A percentile compares a stretch with the other conserved stretches of the same genome.
These are phyloP conservation scores for Gallinago stenura DNA, from an alignment of 2,797 vertebrate species.

Conservation along the genomic window DNA sequence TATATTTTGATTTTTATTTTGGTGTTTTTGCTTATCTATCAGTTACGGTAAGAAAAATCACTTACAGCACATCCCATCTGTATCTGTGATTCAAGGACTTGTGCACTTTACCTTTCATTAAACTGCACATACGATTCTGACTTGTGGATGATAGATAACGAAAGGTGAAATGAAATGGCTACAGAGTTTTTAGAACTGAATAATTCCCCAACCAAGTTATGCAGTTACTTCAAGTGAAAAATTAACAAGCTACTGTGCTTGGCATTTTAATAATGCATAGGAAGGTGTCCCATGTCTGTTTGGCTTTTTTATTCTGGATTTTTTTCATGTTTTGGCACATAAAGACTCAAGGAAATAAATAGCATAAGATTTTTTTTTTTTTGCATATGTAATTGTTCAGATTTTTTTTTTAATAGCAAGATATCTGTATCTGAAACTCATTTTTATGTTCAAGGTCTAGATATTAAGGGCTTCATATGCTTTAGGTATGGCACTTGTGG, in stretches of 20 bases:
- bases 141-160: constrained; percentile 57
- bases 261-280: constrained; percentile 66
- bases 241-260: constrained; percentile 64
- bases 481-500: background rate
- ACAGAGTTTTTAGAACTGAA: constrained; percentile 58
- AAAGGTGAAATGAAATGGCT: constrained; percentile 73
- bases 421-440: background rate
- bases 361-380: background rate
- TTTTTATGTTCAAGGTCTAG: background rate
- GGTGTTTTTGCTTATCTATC: background rate
- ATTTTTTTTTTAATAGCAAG: background rate
- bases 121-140: constrained; percentile 49
- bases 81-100: constrained; percentile 51
- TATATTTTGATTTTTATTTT: background rate
- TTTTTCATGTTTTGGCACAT: background rate
- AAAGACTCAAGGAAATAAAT: background rate
- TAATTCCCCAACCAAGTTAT: constrained; percentile 62
- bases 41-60: background rate
- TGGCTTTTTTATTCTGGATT: background rate
- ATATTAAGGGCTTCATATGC: background rate
- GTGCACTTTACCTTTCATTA: constrained; percentile 51
- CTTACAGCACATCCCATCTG: background rate
- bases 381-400: background rate
- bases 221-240: constrained; percentile 74
- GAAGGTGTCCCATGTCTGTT: background rate